These are phyloP conservation scores for Panulirus ornatus DNA, from an alignment of 1,140 invertebrate genomes.

Conservation along the genomic window DNA sequence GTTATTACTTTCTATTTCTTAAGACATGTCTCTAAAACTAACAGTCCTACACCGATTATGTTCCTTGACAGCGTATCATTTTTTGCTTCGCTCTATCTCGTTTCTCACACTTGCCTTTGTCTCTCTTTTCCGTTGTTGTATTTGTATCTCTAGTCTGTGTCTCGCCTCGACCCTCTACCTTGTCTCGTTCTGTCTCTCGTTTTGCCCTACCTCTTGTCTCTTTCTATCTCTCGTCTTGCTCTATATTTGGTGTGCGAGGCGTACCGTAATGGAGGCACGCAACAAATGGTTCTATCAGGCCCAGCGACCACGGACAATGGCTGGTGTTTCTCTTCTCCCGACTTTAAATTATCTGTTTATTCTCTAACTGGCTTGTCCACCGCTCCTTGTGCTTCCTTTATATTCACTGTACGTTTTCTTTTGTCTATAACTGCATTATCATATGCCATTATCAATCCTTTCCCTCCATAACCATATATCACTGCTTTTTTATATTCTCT, in stretches of 20 bases:
- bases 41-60: too few species aligned
- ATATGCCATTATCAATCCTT: too few species aligned
- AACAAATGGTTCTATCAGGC: constrained; percentile 34
- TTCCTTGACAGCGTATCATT: too few species aligned
- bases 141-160: too few species aligned
- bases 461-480: too few species aligned
- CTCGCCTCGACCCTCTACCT: background rate
- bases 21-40: too few species aligned
- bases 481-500: too few species aligned
- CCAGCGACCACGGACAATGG: constrained; percentile 11
- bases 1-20: too few species aligned
- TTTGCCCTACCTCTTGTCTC: background rate
- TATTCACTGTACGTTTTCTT: background rate
- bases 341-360: constrained; percentile 20
- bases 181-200: background rate
- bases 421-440: too few species aligned
- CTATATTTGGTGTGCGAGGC: too few species aligned
- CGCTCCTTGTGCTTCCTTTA: background rate
- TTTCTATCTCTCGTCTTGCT: too few species aligned
- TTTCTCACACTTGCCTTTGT: background rate
- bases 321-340: constrained; percentile 24
- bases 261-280: constrained; percentile 5
- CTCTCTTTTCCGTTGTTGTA: too few species aligned
- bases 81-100: background rate
- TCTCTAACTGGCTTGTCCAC: constrained; percentile 1